Evolutionary conservation across 1,140 invertebrate genomes (phyloP).

Genomic region (Coenobita brevimanus): DNA sequence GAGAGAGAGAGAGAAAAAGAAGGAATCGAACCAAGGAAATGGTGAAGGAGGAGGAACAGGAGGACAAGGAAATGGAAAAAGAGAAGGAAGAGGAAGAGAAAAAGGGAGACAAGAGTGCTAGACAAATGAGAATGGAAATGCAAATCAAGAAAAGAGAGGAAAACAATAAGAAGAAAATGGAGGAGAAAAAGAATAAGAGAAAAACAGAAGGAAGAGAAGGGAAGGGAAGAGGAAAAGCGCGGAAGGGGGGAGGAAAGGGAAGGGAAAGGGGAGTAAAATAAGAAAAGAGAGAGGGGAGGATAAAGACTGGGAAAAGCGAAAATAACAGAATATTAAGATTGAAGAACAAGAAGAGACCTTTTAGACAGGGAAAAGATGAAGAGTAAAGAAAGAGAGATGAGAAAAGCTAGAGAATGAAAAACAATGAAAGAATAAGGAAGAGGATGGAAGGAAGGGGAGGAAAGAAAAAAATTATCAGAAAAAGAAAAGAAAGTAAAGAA

Average conservation of each 20-base stretch:
- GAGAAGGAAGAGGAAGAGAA: too few relatives aligned
- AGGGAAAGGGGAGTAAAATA: not conserved
- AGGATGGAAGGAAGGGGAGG: not conserved
- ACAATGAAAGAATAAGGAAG: not conserved
- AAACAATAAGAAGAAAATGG: too few relatives aligned
- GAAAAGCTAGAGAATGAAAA: not conserved
- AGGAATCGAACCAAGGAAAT: too few relatives aligned
- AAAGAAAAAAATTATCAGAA: not conserved
- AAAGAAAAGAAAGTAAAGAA: not conserved
- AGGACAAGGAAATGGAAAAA: too few relatives aligned
- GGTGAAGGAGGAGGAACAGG: too few relatives aligned
- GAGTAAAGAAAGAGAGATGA: not conserved
- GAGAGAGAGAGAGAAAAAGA: too few relatives aligned
- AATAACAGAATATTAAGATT: not conserved
- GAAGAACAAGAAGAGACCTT: not conserved
- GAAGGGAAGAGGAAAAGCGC: not conserved
- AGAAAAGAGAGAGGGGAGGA: not conserved
- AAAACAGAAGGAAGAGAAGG: constrained; percentile 8
- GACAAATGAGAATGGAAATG: too few relatives aligned
- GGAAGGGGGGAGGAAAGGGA: not conserved
- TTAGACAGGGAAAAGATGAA: not conserved
- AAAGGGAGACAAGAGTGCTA: too few relatives aligned
- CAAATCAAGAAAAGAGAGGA: too few relatives aligned
- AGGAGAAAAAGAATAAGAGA: constrained; percentile 6
- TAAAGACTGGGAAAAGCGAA: not conserved